Evolutionary conservation across 1,140 invertebrate genomes (phyloP).

Genomic region (Conopomorpha cramerella): DNA sequence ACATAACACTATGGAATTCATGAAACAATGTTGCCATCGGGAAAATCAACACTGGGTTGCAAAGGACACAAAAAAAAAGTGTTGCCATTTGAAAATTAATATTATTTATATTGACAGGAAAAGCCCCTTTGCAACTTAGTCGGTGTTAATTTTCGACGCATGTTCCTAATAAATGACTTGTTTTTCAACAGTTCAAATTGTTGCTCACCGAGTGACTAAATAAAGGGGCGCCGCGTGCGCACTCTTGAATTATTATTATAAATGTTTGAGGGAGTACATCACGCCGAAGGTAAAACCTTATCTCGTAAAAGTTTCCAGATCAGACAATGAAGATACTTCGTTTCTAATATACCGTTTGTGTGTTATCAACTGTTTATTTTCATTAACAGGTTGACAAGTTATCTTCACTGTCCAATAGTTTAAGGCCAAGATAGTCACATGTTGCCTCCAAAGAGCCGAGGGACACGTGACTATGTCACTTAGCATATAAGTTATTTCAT

Average conservation of each 20-base stretch:
- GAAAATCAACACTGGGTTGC: too few relatives aligned
- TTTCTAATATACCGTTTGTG: too few relatives aligned
- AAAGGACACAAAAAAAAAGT: background rate
- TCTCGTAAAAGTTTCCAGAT: slow-evolving; percentile 43
- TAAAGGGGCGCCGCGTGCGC: slow-evolving; percentile 55
- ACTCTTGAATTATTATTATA: slow-evolving; percentile 57
- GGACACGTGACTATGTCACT: too few relatives aligned
- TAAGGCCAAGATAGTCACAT: too few relatives aligned
- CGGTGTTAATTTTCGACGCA: slow-evolving; percentile 46
- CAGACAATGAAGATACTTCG: slow-evolving; percentile 40
- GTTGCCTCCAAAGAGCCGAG: too few relatives aligned
- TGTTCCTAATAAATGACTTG: slow-evolving; percentile 59
- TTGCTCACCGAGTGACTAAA: slow-evolving; percentile 58
- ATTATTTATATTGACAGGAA: slow-evolving; percentile 1
- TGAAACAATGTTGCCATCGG: too few relatives aligned
- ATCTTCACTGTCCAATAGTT: slow-evolving; percentile 40
- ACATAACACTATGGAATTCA: slow-evolving; percentile 48
- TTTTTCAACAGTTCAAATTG: slow-evolving; percentile 59
- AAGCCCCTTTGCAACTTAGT: slow-evolving; percentile 29
- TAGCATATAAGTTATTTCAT: too few relatives aligned
- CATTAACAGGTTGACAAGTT: too few relatives aligned
- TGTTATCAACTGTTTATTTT: too few relatives aligned
- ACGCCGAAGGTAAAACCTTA: slow-evolving; percentile 49
- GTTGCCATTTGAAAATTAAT: too few relatives aligned
- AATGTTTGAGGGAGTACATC: slow-evolving; percentile 49